phyloP scores from a whole-genome alignment of 2,113 vertebrate species.

The Pelodiscus sinensis region DNA sequence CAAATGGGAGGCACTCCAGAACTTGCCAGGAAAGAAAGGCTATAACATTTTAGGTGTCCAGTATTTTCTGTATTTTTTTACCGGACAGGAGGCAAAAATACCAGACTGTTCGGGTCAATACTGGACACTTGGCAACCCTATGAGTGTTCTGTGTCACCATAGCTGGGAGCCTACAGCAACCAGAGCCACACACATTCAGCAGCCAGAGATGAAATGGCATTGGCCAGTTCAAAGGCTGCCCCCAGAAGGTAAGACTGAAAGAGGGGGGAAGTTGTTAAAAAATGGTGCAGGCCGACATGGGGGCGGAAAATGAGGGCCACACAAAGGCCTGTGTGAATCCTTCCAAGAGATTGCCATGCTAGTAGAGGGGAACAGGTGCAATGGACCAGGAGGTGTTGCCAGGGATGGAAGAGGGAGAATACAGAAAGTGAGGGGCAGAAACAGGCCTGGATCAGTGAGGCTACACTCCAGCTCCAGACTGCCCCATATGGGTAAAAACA shows the following conservation, averaged over 20 bases:
- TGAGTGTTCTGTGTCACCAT: background rate
- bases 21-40: conserved; percentile 41
- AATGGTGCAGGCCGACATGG: background rate
- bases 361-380: background rate
- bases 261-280: background rate
- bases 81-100: too few species aligned
- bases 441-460: background rate
- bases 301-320: background rate
- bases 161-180: background rate
- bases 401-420: background rate
- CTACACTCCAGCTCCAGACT: background rate
- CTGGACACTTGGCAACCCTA: too few species aligned
- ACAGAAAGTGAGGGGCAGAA: background rate
- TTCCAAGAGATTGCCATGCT: background rate
- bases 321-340: background rate
- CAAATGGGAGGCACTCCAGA: conserved; percentile 33
- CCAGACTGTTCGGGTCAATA: too few species aligned
- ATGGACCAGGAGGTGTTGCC: background rate
- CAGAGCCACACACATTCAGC: background rate
- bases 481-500: background rate
- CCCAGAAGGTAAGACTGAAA: background rate
- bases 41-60: too few species aligned
- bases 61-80: too few species aligned
- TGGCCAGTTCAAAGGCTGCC: background rate
- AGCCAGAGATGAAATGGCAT: background rate